These are phyloP conservation scores for Masnerella sp. DNA, from an alignment of 2,888 invertebrate species.

Conservation along the genomic window DNA sequence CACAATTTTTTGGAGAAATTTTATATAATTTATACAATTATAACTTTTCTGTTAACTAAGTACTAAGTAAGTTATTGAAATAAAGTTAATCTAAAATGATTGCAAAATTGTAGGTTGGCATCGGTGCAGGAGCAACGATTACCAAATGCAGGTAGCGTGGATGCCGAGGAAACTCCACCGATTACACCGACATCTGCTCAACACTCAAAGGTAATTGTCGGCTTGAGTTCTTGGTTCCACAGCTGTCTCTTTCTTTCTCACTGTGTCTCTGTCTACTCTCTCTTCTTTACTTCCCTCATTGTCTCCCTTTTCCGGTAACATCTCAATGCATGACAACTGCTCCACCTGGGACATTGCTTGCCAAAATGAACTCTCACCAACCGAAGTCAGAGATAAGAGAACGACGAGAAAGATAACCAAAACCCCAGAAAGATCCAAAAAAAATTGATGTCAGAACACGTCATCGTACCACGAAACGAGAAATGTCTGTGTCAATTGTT, in stretches of 20 bases:
- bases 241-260: constrained; percentile 66
- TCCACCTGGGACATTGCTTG: constrained; percentile 60
- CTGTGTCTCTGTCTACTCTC: constrained; percentile 66
- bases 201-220: constrained; percentile 86
- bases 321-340: constrained; percentile 60
- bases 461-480: no score
- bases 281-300: constrained; percentile 61
- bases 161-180: constrained; percentile 81
- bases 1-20: no score
- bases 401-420: constrained; percentile 9
- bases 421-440: neutral
- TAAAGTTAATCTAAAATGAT: neutral
- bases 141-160: constrained; percentile 82
- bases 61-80: no score
- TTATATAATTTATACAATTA: no score
- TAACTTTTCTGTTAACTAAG: no score
- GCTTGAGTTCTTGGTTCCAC: constrained; percentile 36
- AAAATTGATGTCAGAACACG: constrained; percentile 20
- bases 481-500: constrained; percentile 16
- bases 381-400: neutral
- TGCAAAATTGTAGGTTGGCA: constrained; percentile 84
- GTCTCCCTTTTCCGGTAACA: constrained; percentile 51
- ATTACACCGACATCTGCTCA: constrained; percentile 81
- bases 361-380: constrained; percentile 45
- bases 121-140: constrained; percentile 97